These are phyloP conservation scores for Catharus bicknelli DNA, from an alignment of 2,113 vertebrate species.

Conservation along the genomic window DNA sequence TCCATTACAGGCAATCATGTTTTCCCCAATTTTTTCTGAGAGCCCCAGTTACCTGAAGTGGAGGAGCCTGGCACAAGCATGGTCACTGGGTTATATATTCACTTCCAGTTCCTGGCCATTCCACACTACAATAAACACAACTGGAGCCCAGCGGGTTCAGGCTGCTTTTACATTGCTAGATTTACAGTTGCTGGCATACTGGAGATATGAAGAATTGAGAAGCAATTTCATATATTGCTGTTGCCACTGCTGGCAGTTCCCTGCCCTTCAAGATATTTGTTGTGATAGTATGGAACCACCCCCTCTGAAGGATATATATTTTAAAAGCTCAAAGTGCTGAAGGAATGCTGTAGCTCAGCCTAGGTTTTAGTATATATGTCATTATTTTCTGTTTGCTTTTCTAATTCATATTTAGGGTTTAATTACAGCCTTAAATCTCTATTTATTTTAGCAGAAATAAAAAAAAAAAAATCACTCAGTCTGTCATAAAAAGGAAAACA, in stretches of 20 bases:
- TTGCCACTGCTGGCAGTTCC: constrained; percentile 45
- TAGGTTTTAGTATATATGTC: background rate
- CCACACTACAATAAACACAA: background rate
- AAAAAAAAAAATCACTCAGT: background rate
- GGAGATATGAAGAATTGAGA: constrained; percentile 44
- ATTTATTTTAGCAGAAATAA: background rate
- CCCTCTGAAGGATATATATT: background rate
- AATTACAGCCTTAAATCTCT: background rate
- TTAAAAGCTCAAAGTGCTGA: background rate
- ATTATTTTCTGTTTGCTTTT: background rate
- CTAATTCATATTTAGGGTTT: background rate
- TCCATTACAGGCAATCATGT: background rate
- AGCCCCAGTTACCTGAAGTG: background rate
- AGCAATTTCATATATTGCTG: constrained; percentile 58
- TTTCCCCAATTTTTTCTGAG: background rate
- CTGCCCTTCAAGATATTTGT: constrained; percentile 37
- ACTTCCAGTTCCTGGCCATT: background rate
- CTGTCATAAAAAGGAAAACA: background rate
- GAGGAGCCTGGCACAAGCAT: background rate
- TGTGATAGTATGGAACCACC: constrained; percentile 27
- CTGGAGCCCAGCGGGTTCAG: background rate
- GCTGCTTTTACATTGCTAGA: constrained; percentile 29
- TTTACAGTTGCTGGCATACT: constrained; percentile 42
- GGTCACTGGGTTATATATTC: background rate
- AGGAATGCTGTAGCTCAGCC: background rate